Base-by-base conservation (phyloP, 2,888 invertebrate genomes). In the Blera fallax region DNA sequence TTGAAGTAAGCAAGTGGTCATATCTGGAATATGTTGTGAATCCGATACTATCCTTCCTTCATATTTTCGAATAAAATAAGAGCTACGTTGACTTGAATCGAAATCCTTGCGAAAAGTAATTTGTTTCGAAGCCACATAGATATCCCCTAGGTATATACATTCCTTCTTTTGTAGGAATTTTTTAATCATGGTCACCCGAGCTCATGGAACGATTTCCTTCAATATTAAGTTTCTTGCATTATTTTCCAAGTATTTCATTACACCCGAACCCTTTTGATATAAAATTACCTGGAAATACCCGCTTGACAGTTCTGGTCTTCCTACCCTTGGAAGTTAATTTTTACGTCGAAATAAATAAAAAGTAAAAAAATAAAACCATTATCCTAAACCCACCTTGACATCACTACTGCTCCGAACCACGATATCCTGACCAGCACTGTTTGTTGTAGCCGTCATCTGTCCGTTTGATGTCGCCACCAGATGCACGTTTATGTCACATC, bases 351-450 rank as follows among this genome's bases (percentile, higher is more conserved):
- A n/a, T n/a, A n/a, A 48, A 32, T 7, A 37, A 7, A 54, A 10
- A 18, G 16, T 1, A 34, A 11, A 6, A 56, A 54, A 70, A 10
- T 43, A 54, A 70, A 10, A 7, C 40, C 37, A 29, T 43, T 37
- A 48, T 21, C 6, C 1, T 2, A 64, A 54, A 58, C 88, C 74
- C 89, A 94, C 94, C 93, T 97, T 96, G 37, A 98, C 98, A 91
- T 98, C 98, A 92, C 98, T 98, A 92, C 97, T 97, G 58, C 98
- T 98, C 92, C 98, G 98, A 48, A 98, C 96, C 50, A 98, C 95
- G 40, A 96, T 95, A 90, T 98, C 97, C 24, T 93, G 92, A 40
- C 92, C 92, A 24, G 92, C 92, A 29, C 93, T 93, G 16, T 94
- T 93, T 88, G 94, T 94, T 60, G 94, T 93, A 82, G 94, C 94